These are phyloP conservation scores for Odontomachus brunneus DNA, from an alignment of 1,140 invertebrate species.

Conservation along the genomic window DNA sequence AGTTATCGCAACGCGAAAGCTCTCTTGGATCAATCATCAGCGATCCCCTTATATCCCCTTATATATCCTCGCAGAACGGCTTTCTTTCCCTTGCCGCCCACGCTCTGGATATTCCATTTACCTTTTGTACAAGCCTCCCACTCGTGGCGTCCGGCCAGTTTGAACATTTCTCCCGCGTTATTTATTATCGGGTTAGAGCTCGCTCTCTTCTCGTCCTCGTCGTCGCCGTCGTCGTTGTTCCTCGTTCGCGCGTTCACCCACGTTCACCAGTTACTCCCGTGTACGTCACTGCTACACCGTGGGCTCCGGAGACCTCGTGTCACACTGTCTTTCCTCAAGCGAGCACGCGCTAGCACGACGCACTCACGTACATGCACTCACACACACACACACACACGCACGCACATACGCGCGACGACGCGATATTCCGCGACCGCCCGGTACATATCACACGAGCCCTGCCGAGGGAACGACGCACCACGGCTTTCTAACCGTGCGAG, in stretches of 20 bases:
- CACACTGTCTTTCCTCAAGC: slow-evolving; percentile 4
- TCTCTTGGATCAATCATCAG: slow-evolving; percentile 33
- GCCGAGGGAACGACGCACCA: neutral
- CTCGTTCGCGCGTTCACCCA: slow-evolving; percentile 56
- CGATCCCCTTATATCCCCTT: neutral
- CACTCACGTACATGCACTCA: slow-evolving; percentile 11
- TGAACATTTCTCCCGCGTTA: slow-evolving; percentile 79
- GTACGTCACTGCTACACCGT: slow-evolving; percentile 29
- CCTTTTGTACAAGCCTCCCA: slow-evolving; percentile 82
- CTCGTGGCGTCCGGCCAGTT: slow-evolving; percentile 79
- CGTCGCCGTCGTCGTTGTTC: slow-evolving; percentile 11
- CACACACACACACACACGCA: neutral
- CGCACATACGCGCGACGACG: neutral
- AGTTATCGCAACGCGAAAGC: neutral
- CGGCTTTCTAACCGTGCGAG: slow-evolving; percentile 12
- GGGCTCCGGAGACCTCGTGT: neutral
- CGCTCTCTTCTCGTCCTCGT: neutral
- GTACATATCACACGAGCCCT: slow-evolving; percentile 13
- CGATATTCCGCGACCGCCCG: neutral
- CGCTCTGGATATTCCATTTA: slow-evolving; percentile 69
- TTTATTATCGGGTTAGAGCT: slow-evolving; percentile 54
- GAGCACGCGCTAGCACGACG: slow-evolving; percentile 30
- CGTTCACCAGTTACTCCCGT: slow-evolving; percentile 48
- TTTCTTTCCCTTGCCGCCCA: slow-evolving; percentile 31
- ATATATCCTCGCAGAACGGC: neutral